These are phyloP conservation scores for Pteropus rufus DNA, from an alignment of 2,797 vertebrate species.

Conservation along the genomic window DNA sequence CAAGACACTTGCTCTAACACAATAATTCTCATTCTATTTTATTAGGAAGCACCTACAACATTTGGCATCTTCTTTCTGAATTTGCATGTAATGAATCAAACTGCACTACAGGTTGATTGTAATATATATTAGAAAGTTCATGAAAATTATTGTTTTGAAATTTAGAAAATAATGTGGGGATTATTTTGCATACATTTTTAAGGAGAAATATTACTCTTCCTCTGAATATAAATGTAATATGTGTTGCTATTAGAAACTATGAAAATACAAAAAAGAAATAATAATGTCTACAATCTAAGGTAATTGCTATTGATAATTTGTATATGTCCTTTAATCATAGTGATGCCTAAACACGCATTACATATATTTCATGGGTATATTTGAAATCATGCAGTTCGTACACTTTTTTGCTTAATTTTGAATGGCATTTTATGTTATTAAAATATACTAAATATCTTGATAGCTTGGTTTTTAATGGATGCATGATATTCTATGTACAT, in stretches of 20 bases:
- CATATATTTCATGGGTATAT: background rate
- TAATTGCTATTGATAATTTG: background rate
- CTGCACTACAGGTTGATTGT: background rate
- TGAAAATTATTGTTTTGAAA: background rate
- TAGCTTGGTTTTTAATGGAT: background rate
- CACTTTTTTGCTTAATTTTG: background rate
- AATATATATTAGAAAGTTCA: background rate
- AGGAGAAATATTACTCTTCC: background rate
- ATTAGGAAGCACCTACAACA: background rate
- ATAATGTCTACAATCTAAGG: background rate
- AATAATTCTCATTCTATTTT: conserved; percentile 2
- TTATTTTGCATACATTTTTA: conserved; percentile 5
- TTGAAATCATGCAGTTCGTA: background rate
- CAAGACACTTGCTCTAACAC: background rate
- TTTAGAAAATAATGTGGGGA: background rate
- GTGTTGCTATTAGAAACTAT: background rate
- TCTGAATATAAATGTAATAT: background rate
- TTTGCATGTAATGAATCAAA: background rate
- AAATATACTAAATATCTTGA: background rate
- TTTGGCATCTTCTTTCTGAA: background rate
- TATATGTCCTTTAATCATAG: background rate
- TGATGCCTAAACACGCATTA: background rate
- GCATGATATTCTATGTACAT: background rate
- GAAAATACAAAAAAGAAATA: background rate
- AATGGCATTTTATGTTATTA: background rate